phyloP scores from a whole-genome alignment of 1,140 invertebrate species.

The Dryas iulia region DNA sequence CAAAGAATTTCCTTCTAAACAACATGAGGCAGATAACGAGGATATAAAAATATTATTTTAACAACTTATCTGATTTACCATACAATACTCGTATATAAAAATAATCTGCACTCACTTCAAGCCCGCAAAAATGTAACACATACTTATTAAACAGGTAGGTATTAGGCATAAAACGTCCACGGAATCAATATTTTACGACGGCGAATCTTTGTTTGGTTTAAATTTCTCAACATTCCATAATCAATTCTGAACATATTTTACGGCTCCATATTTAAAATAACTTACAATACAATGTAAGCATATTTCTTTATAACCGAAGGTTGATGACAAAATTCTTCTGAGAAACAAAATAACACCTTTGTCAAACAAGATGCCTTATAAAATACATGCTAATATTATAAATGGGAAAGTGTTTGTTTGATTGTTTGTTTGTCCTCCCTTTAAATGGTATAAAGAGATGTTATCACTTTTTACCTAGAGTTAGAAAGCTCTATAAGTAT shows the following conservation, averaged over 20 bases:
- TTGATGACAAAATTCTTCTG: constrained; percentile 59
- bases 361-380: constrained; percentile 44
- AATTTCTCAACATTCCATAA: constrained; percentile 20
- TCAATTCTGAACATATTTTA: constrained; percentile 32
- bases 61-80: too few species aligned
- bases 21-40: too few species aligned
- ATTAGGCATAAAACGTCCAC: background rate
- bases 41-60: too few species aligned
- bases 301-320: constrained; percentile 43
- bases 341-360: constrained; percentile 48
- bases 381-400: too few species aligned
- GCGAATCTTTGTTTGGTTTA: constrained; percentile 23
- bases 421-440: too few species aligned
- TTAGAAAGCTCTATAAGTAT: too few species aligned
- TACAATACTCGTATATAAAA: background rate
- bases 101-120: background rate
- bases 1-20: too few species aligned
- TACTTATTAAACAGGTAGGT: background rate
- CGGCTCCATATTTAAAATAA: constrained; percentile 30
- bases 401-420: too few species aligned
- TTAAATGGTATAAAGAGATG: too few species aligned
- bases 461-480: too few species aligned
- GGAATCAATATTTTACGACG: constrained; percentile 14
- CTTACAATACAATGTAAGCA: constrained; percentile 48
- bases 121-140: background rate